Conservation (phyloP, 2,113 vertebrate genomes). For the Chunga burmeisteri region DNA sequence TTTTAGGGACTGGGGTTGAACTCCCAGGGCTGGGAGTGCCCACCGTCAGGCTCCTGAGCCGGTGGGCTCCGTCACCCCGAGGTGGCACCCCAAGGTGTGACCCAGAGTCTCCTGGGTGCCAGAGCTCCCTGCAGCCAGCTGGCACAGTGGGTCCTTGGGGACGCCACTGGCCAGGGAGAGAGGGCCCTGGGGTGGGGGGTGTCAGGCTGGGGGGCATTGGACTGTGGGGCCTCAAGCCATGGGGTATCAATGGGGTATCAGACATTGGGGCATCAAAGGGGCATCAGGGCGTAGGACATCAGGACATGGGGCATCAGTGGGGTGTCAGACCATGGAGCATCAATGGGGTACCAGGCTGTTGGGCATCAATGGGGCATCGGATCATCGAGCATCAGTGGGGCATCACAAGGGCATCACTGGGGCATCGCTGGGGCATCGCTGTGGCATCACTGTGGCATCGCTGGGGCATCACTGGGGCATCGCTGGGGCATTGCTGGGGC, state of each 20-base stretch:
- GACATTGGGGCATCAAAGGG: accelerated
- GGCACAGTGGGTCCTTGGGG: too few species aligned
- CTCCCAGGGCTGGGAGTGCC: accelerated
- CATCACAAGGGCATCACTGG: too few species aligned
- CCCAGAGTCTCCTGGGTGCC: accelerated
- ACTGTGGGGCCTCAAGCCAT: accelerated
- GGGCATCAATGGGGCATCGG: accelerated
- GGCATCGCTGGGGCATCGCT: too few species aligned
- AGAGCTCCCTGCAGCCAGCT: not conserved
- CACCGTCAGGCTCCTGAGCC: accelerated
- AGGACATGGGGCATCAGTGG: accelerated
- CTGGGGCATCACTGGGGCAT: accelerated
- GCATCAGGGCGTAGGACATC: accelerated
- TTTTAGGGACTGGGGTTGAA: not conserved
- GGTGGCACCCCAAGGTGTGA: accelerated
- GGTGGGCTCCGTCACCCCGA: not conserved
- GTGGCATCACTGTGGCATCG: accelerated
- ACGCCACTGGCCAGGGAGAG: too few species aligned
- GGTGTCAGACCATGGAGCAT: too few species aligned
- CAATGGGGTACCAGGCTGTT: too few species aligned
- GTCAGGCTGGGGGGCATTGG: accelerated
- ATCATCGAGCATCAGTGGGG: accelerated
- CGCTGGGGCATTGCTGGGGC: too few species aligned
- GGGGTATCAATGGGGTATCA: not conserved
- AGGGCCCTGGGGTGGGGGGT: accelerated